Evolutionary conservation across 2,113 vertebrate species (phyloP).

Genomic region (Stigmatopora nigra): DNA sequence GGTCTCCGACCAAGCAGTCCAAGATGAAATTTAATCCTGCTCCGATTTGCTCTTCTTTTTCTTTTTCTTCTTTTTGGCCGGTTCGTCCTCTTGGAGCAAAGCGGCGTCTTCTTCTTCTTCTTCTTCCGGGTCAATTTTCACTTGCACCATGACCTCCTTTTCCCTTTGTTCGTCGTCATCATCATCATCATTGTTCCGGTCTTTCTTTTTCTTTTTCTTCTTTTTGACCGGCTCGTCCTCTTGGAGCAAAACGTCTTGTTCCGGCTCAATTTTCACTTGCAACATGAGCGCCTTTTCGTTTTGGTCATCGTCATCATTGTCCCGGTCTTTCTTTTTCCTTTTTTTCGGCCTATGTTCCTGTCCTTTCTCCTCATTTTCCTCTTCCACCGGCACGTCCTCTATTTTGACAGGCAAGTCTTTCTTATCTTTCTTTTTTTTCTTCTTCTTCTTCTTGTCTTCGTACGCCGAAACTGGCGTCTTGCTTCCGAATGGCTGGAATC

Average conservation of each 20-base stretch:
- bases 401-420: slow-evolving; percentile 54
- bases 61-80: slow-evolving; percentile 64
- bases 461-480: slow-evolving; percentile 28
- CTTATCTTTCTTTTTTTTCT: slow-evolving; percentile 57
- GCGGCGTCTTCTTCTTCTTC: too few species aligned
- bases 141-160: slow-evolving; percentile 2
- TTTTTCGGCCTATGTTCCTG: slow-evolving; percentile 29
- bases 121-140: slow-evolving; percentile 49
- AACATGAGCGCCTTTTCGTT: slow-evolving; percentile 16
- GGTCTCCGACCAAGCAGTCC: neutral
- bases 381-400: slow-evolving; percentile 38
- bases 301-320: slow-evolving; percentile 38
- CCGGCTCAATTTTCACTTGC: slow-evolving; percentile 49
- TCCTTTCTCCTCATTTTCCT: slow-evolving; percentile 5
- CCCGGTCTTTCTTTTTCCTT: slow-evolving; percentile 60
- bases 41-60: slow-evolving; percentile 47
- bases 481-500: slow-evolving; percentile 66
- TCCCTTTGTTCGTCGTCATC: slow-evolving; percentile 13
- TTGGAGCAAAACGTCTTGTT: slow-evolving; percentile 21
- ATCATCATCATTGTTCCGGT: slow-evolving; percentile 36
- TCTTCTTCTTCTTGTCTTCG: slow-evolving; percentile 13
- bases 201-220: slow-evolving; percentile 68
- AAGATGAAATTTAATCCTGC: slow-evolving; percentile 32
- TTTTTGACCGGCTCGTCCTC: slow-evolving; percentile 39
- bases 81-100: slow-evolving; percentile 17